These are phyloP conservation scores for Astyanax mexicanus DNA, from an alignment of 2,797 vertebrate genomes.

Conservation along the genomic window DNA sequence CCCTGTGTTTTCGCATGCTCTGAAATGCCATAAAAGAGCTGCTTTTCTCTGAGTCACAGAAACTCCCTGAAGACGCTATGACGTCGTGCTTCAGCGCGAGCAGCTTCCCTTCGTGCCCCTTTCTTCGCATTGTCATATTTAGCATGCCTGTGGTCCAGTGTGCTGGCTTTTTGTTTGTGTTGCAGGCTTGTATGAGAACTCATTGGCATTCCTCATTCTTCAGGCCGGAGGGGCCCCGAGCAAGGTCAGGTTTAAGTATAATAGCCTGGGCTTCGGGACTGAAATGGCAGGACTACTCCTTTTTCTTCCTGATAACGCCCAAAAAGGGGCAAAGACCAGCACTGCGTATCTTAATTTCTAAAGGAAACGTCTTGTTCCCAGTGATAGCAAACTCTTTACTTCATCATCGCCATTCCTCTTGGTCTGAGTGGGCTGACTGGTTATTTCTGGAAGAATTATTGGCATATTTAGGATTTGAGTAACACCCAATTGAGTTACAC, in stretches of 20 bases:
- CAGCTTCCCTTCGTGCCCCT: conserved; percentile 4
- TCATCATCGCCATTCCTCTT: conserved; percentile 1
- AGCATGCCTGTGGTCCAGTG: conserved; percentile 28
- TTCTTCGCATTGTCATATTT: conserved; percentile 37
- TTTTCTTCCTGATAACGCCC: conserved; percentile 6
- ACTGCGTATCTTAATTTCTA: neutral
- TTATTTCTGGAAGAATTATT: conserved; percentile 20
- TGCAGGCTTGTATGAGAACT: conserved; percentile 28
- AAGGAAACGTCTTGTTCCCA: conserved; percentile 23
- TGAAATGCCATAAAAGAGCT: conserved; percentile 62
- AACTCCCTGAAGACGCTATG: conserved; percentile 20
- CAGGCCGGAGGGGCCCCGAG: conserved; percentile 18
- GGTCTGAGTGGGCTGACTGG: neutral
- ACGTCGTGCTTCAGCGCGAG: conserved; percentile 30
- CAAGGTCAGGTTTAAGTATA: conserved; percentile 44
- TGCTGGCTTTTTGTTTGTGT: conserved; percentile 44
- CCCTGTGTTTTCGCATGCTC: conserved; percentile 58
- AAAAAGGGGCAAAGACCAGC: neutral
- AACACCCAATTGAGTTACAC: conserved; percentile 28
- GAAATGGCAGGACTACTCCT: conserved; percentile 13
- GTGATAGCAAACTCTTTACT: neutral
- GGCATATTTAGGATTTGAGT: conserved; percentile 26
- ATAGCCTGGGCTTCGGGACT: conserved; percentile 17
- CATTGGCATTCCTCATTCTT: conserved; percentile 38
- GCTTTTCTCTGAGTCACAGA: conserved; percentile 45